These are phyloP conservation scores for Damaliscus lunatus DNA, from an alignment of 2,113 vertebrate species.

Conservation along the genomic window DNA sequence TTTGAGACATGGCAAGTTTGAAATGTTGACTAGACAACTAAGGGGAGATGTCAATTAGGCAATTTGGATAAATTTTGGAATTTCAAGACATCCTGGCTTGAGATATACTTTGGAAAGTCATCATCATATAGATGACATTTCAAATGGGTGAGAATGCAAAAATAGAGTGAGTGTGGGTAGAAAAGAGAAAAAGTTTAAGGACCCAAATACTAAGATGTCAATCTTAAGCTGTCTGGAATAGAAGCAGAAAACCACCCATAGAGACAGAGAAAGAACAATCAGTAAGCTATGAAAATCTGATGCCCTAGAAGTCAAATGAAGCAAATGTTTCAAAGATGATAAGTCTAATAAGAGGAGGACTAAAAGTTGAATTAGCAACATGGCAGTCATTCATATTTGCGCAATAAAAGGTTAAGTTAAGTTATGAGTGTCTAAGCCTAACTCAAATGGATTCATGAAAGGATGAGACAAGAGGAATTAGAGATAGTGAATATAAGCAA, in stretches of 20 bases:
- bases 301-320: not conserved
- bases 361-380: not conserved
- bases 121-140: not conserved
- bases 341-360: not conserved
- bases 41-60: not conserved
- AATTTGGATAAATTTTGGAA: not conserved
- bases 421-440: not conserved
- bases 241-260: not conserved
- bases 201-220: not conserved
- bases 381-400: not conserved
- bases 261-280: not conserved
- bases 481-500: not conserved
- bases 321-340: not conserved
- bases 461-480: not conserved
- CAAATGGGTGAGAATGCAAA: not conserved
- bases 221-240: not conserved
- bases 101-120: not conserved
- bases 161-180: not conserved
- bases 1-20: not conserved
- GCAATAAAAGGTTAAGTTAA: not conserved
- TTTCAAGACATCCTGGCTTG: not conserved
- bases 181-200: not conserved
- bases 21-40: not conserved
- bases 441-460: not conserved
- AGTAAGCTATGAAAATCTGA: not conserved